A percentile compares a stretch with the other conserved stretches of the same genome.
Evolutionary conservation across 1,140 invertebrate species (phyloP).

Genomic region (Drosophila nigrodunni): DNA sequence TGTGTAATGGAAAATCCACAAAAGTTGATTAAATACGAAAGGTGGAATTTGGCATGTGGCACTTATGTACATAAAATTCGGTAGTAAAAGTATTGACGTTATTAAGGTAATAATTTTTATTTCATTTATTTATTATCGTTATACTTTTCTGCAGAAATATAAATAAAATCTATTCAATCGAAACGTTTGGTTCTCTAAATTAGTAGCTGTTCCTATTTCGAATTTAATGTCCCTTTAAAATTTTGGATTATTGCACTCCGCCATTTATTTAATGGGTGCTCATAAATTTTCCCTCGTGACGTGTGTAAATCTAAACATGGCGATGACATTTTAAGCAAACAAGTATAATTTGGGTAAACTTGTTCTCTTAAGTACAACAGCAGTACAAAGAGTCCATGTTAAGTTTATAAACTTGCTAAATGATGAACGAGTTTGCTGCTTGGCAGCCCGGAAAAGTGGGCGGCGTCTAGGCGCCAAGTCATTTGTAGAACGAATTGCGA

Average conservation of each 20-base stretch:
- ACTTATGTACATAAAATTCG: constrained; percentile 54
- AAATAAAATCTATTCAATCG: no score
- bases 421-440: constrained; percentile 63
- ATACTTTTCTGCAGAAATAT: no score
- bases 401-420: constrained; percentile 55
- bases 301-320: constrained; percentile 58
- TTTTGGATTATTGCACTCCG: no score
- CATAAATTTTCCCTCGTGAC: constrained; percentile 33
- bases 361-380: constrained; percentile 46
- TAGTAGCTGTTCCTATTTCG: no score
- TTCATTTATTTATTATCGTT: no score
- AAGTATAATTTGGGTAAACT: constrained; percentile 53
- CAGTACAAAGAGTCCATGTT: constrained; percentile 20
- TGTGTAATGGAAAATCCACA: neutral
- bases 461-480: constrained; percentile 43
- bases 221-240: no score
- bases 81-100: neutral
- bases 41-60: constrained; percentile 17
- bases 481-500: constrained; percentile 50
- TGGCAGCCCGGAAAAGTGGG: constrained; percentile 40
- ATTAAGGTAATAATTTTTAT: no score
- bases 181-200: no score
- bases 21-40: neutral
- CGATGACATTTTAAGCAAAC: constrained; percentile 56
- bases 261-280: no score